Base-by-base conservation (phyloP, 2,888 invertebrate species). In the Acrobasis suavella region DNA sequence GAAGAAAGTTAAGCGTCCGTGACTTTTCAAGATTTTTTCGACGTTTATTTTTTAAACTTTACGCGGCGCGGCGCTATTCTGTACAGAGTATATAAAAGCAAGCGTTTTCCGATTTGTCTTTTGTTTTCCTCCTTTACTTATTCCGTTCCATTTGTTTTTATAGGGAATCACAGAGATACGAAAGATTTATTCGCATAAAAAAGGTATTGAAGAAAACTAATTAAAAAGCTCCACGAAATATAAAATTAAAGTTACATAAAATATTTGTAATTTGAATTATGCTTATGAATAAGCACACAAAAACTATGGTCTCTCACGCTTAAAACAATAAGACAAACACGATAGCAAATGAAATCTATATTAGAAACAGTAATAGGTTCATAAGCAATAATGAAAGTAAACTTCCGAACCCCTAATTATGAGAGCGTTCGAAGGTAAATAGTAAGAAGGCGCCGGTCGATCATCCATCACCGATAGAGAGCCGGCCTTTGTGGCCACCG, bases 1-100 rank as follows among this genome's bases (percentile, higher is more conserved):
- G 92, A 90, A 87, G 86, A 90, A 91, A 92, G 92, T 92, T 92
- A 92, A 92, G 91, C 92, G 90, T 89, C 92, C 92, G 92, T 92
- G 92, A 92, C 92, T 92, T 92, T 91, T 89, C 87, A 91, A 91
- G 90, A 89, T 90, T 91, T 91, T 88, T 91, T 89, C 80, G 83
- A 80, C 86, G 86, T 90, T 90, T 89, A 86, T 91, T 89, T 92
- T 91, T 91, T 87, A 88, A 91, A 90, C 75, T 90, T 91, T 88
- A 87, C 85, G 84, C 80, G 80, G 84, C 80, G 80, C 75, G 74
- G 73, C 75, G 78, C 77, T 69, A 75, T 73, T 76, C 76, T 80
- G 82, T 83, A 75, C 79, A 80, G 77, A 84, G 83, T 87, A 83
- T 82, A 86, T 86, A 86, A 85, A 84, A 80, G 80, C 82, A 78